Base-by-base conservation (phyloP, 2,113 vertebrate species). In the Gallinago media region DNA sequence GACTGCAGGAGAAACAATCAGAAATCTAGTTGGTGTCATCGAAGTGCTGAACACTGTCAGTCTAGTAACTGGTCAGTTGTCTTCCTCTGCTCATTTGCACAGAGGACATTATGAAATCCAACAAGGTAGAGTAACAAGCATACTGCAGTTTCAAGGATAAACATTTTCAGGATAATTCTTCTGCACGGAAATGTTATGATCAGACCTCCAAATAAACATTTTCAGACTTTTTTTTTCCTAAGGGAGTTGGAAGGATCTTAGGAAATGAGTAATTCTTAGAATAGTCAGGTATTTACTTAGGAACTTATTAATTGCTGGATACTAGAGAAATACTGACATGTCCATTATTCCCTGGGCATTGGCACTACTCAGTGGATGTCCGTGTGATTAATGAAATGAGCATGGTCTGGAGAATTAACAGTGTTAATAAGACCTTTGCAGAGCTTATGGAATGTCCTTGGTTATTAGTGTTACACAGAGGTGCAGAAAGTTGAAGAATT, bases 201-300 rank as follows among this genome's bases (percentile, higher is more conserved):
- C 34, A 58, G 63, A 81, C n/a, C 58, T 85, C 8, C 34, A 92
- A 89, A 88, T 61, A 89, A 63, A 11, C 12, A 26, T 59, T 82
- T 90, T 67, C 11, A 46, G 21, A 31, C 17, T 29, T 63, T 27
- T 34, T 68, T 88, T 68, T 50, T 26, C 11, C 32, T 72, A 61
- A 52, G 16, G 6, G 36, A 77, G 3, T 65, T 97, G 81, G 92
- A 95, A 93, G 17, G 44, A 68, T 66, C 23, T 82, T 88, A 68
- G 90, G 88, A 94, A 95, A 95, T 91, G 17, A 93, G 47, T 93
- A 89, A 93, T 94, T 81, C 88, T 93, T 71, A 63, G 77, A 85
- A 81, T 56, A 88, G 47, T 21, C 66, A 96, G 58, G 62, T 88
- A 72, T 85, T 91, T 74, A 66, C 68, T 93, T 92, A 61, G 38